Base-by-base conservation (phyloP, 2,797 vertebrate genomes). In the Sebastes matsubarae region DNA sequence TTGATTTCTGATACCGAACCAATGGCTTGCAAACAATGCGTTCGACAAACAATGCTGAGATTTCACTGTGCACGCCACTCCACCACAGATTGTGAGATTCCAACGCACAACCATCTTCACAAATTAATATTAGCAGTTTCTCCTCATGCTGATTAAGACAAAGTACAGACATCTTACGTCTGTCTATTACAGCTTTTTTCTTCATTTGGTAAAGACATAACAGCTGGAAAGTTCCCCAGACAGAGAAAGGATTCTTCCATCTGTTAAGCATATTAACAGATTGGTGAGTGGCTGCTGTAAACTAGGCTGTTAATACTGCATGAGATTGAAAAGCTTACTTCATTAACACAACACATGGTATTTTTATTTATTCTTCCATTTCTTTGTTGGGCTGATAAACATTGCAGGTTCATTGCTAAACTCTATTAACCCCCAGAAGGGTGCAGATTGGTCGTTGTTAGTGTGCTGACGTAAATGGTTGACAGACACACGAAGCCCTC, bases 231-330 rank as follows among this genome's bases (percentile, higher is more conserved):
- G 76, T 24, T 71, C 16, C 32, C 32, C 68, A 77, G 61, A 77
- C 50, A 79, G 77, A 50, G 38, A 84, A 77, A 81, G 29, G 29
- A 72, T 60, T 83, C 25, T 67, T 69, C 34, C 83, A 89, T 90
- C 79, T 87, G 90, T 72, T 65, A 29, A 32, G 65, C 32, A 25
- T 57, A 80, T 68, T 69, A 75, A 76, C 60, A 66, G n/a, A 77
- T 74, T 65, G 38, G 24, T 14, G 29, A 75, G 68, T 11, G 13
- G 25, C 22, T 59, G 63, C 24, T 77, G 68, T 86, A 63, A 81
- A 87, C 32, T 8, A 22, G 32, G 25, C 14, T 20, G 3, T 57
- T 81, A 72, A 75, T 46, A 54, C 14, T 13, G 38, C 46, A 70
- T 29, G 4, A 76, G 34, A 75, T 20, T 46, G 5, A 9, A 18